Evolutionary conservation across 1,140 invertebrate species (phyloP).

Genomic region (Drosophila azteca): DNA sequence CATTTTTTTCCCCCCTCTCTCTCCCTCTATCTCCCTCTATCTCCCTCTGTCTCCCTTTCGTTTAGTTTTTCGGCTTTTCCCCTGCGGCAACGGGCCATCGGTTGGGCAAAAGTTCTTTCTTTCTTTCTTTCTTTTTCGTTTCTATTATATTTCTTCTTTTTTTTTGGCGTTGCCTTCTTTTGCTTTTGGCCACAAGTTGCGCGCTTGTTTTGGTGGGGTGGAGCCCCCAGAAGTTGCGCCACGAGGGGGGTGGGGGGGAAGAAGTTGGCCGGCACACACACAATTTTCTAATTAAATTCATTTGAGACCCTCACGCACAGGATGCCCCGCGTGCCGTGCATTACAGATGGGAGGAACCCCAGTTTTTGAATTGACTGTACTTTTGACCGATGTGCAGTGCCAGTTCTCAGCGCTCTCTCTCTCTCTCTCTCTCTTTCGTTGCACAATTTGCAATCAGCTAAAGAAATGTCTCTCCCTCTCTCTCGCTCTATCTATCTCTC

Average conservation of each 20-base stretch:
- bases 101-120: slow-evolving; percentile 30
- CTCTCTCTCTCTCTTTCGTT: background rate
- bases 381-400: slow-evolving; percentile 44
- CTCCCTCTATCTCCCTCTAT: background rate
- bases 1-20: slow-evolving; percentile 42
- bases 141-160: too few species aligned
- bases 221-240: too few species aligned
- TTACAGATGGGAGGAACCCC: slow-evolving; percentile 47
- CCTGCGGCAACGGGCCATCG: slow-evolving; percentile 26
- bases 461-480: slow-evolving; percentile 38
- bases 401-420: slow-evolving; percentile 22
- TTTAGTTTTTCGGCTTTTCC: slow-evolving; percentile 46
- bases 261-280: slow-evolving; percentile 49
- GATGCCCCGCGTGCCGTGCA: slow-evolving; percentile 64
- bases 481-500: background rate
- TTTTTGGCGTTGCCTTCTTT: slow-evolving; percentile 34
- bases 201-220: slow-evolving; percentile 25
- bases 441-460: slow-evolving; percentile 46
- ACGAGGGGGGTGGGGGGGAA: slow-evolving; percentile 1
- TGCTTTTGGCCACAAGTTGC: slow-evolving; percentile 51
- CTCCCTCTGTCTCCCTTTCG: slow-evolving; percentile 17
- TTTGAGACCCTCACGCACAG: slow-evolving; percentile 78
- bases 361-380: slow-evolving; percentile 37
- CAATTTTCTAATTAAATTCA: slow-evolving; percentile 83
- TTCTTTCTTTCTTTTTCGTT: slow-evolving; percentile 12